Evolutionary conservation across 2,113 vertebrate genomes (phyloP), one percentile per base, ranked within the genome.

Genomic region (Hemibagrus wyckioides): DNA sequence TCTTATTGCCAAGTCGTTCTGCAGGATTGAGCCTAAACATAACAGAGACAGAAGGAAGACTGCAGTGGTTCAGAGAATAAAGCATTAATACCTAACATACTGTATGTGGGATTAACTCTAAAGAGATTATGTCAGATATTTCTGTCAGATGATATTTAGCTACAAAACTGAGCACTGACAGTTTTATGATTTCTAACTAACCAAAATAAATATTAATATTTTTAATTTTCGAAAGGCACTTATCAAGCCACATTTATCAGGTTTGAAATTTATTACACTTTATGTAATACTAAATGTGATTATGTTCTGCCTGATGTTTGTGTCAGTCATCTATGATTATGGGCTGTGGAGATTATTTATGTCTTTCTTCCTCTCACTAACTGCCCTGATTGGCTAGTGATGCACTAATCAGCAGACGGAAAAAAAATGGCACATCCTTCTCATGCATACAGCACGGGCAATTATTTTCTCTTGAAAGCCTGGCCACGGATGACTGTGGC

Each of bases 1-100:
- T 96, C 88, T 95, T 94, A 91, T 96, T 96, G 56, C 95, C 95
- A 54, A 96, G 91, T 63, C 96, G 90, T 89, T 96, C 95, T 67
- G 94, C 93, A 79, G 95, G 95, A 85, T 94, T 95, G 4, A 95
- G 88, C 84, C 95, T 94, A 73, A 67, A 82, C 48, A 83, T 54
- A 80, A 90, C 80, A 86, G 67, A 82, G 10, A 76, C 28, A 69
- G 44, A 56, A 75, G 21, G 36, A 77, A 41, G 52, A 79, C n/a
- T 67, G 69, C n/a, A 48, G 65, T 77, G 9, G 44, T 21, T 19
- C 36, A 86, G 59, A 73, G n/a, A 67, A 56, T 48, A 73, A 71
- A 8, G 6, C 6, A 52, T 30, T 2, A 54, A 30, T 79, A 30
- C 48, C 25, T n/a, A n/a, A 48, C 48, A 17, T 73, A 71, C 36